Percentiles rank a stretch among this genome's conserved stretches.
phyloP scores from a whole-genome alignment of 2,888 invertebrate species.

The Tetramorium bicarinatum region DNA sequence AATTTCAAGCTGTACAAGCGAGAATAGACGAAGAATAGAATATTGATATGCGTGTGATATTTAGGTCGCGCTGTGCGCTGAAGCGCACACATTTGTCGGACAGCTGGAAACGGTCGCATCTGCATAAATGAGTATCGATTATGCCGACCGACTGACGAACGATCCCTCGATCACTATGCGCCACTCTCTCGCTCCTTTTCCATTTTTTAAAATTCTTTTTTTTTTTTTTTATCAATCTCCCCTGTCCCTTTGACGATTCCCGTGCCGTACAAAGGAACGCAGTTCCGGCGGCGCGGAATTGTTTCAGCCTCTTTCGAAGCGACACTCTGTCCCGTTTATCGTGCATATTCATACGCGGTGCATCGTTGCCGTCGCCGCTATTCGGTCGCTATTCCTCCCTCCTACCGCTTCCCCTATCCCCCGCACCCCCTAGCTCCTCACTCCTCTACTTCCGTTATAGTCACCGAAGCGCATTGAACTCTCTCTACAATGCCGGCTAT shows the following conservation, averaged over 20 bases:
- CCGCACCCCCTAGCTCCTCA: constrained; percentile 3
- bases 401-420: constrained; percentile 12
- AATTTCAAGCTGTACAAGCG: constrained; percentile 7
- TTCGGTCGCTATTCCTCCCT: background rate
- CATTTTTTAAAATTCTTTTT: constrained; percentile 17
- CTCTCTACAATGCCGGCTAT: constrained; percentile 68
- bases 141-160: constrained; percentile 35
- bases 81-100: constrained; percentile 42
- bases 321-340: constrained; percentile 57
- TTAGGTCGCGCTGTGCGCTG: constrained; percentile 43
- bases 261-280: constrained; percentile 53
- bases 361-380: constrained; percentile 40
- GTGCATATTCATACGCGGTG: constrained; percentile 59
- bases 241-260: constrained; percentile 55
- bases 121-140: constrained; percentile 55
- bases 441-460: constrained; percentile 70
- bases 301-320: constrained; percentile 54
- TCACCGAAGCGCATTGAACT: constrained; percentile 76
- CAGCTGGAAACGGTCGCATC: constrained; percentile 44
- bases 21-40: constrained; percentile 26
- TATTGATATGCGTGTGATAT: constrained; percentile 34
- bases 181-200: background rate
- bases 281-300: constrained; percentile 53
- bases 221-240: constrained; percentile 52
- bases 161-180: constrained; percentile 41